These are phyloP conservation scores for Promerops cafer DNA, from an alignment of 2,113 vertebrate species.

Conservation along the genomic window DNA sequence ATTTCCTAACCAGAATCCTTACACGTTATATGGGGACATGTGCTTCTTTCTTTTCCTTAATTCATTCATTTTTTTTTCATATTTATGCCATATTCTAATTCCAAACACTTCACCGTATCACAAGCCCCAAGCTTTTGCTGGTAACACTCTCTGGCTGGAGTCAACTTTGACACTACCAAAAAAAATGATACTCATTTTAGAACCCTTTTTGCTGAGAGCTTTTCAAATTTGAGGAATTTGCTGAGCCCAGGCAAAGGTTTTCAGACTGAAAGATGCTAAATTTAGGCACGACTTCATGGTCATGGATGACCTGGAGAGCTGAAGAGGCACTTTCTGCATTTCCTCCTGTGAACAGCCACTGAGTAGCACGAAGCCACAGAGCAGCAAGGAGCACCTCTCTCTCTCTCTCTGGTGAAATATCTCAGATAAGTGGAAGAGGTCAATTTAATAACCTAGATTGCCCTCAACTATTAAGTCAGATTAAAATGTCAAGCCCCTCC, in stretches of 20 bases:
- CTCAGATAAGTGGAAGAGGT: background rate
- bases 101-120: background rate
- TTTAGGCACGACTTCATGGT: background rate
- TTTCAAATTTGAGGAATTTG: background rate
- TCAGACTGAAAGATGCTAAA: background rate
- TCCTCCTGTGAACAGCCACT: background rate
- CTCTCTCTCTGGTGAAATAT: background rate
- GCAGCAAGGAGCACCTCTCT: background rate
- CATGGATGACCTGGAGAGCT: background rate
- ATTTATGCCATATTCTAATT: background rate
- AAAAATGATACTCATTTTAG: background rate
- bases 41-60: background rate
- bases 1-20: background rate
- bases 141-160: background rate
- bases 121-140: background rate
- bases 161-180: background rate
- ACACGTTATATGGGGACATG: background rate
- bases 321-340: background rate
- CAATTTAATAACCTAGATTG: constrained; percentile 47
- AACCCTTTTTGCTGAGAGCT: background rate
- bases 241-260: background rate
- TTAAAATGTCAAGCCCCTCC: constrained; percentile 34
- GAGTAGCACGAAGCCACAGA: background rate
- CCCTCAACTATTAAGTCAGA: constrained; percentile 39
- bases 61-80: background rate